A percentile compares a stretch with the other conserved stretches of the same genome.
Evolutionary conservation across 1,140 invertebrate species (phyloP).

Genomic region (Lasioglossum albipes): DNA sequence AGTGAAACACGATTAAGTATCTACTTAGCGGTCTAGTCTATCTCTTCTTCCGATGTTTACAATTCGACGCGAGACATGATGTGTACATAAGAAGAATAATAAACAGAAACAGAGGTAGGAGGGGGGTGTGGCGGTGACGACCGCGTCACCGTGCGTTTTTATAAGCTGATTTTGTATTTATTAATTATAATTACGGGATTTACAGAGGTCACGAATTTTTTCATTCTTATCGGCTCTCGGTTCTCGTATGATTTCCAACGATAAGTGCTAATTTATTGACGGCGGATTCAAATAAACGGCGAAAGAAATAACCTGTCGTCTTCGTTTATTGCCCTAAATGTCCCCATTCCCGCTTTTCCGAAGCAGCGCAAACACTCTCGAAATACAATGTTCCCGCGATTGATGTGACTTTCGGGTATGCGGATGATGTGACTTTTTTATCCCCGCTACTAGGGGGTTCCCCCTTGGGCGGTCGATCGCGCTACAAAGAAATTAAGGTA

Average conservation of each 20-base stretch:
- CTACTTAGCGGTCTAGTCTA: slow-evolving; percentile 66
- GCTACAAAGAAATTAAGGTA: too few species aligned
- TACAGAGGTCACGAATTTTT: slow-evolving; percentile 61
- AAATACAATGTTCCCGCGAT: too few species aligned
- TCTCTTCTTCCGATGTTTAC: slow-evolving; percentile 61
- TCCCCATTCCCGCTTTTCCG: too few species aligned
- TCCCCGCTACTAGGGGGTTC: too few species aligned
- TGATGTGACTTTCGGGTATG: too few species aligned
- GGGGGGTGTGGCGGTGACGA: neutral
- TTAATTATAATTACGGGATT: slow-evolving; percentile 73
- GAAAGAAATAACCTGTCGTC: slow-evolving; percentile 44
- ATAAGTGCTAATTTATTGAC: slow-evolving; percentile 79
- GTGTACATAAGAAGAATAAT: slow-evolving; percentile 54
- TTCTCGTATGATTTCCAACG: slow-evolving; percentile 70
- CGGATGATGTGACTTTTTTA: too few species aligned
- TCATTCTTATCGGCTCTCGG: slow-evolving; percentile 68
- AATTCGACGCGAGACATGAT: slow-evolving; percentile 49
- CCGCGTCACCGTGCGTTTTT: slow-evolving; percentile 61
- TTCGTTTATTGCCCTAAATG: neutral
- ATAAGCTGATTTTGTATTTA: slow-evolving; percentile 77
- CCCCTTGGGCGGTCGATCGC: too few species aligned
- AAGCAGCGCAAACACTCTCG: too few species aligned
- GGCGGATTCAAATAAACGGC: slow-evolving; percentile 77
- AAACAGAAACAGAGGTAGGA: slow-evolving; percentile 28
- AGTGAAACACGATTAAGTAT: slow-evolving; percentile 51